Conservation (phyloP, 2,797 vertebrate species). For the Dipus sagitta region DNA sequence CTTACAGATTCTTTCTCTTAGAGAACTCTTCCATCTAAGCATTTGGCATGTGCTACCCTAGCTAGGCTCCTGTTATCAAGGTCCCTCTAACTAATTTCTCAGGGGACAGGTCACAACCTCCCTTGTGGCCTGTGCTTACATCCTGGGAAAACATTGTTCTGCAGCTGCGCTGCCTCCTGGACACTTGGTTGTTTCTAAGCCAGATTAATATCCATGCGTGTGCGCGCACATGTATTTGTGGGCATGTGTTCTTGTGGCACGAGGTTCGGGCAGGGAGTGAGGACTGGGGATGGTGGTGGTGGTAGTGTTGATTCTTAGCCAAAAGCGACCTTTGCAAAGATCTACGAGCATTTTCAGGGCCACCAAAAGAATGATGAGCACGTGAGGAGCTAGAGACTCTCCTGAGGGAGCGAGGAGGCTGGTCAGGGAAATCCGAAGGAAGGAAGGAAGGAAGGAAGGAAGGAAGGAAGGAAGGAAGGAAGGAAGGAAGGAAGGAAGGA, state of each 20-base stretch:
- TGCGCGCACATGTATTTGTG: not conserved
- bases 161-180: not conserved
- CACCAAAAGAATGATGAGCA: not conserved
- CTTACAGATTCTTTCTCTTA: conserved; percentile 38
- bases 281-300: too few species aligned
- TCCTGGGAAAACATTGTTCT: conserved; percentile 26
- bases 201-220: not conserved
- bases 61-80: conserved; percentile 40
- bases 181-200: conserved; percentile 7
- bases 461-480: too few species aligned
- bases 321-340: conserved; percentile 45
- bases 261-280: not conserved
- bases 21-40: not conserved
- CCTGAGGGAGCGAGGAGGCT: not conserved
- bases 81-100: conserved; percentile 26
- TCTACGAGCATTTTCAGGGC: conserved; percentile 35
- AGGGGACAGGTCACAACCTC: not conserved
- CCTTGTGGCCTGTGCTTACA: conserved; percentile 4
- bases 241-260: not conserved
- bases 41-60: not conserved
- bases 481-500: too few species aligned
- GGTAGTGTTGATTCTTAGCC: not conserved
- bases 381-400: not conserved
- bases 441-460: too few species aligned
- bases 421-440: not conserved